These are phyloP conservation scores for Tychaedon coryphoeus DNA, from an alignment of 2,113 vertebrate genomes.

Conservation along the genomic window DNA sequence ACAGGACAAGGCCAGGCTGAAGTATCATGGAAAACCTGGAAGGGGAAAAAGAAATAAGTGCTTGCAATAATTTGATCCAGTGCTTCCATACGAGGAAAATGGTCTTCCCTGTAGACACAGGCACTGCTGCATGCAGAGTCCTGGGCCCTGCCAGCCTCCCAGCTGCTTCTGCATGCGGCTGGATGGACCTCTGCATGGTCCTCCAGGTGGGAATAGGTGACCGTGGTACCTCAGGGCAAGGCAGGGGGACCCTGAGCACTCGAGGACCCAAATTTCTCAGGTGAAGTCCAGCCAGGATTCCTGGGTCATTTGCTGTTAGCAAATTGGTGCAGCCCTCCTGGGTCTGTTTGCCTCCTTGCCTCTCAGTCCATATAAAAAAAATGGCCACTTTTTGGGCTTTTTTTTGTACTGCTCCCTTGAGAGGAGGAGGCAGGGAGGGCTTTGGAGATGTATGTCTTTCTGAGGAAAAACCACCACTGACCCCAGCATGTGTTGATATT, in stretches of 20 bases:
- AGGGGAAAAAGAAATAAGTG: neutral
- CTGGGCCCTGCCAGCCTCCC: rapidly evolving
- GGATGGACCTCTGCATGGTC: neutral
- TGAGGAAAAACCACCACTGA: neutral
- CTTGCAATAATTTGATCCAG: neutral
- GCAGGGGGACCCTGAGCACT: neutral
- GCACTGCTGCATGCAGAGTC: rapidly evolving
- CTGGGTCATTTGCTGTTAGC: neutral
- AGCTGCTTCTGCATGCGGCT: neutral
- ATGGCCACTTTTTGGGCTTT: rapidly evolving
- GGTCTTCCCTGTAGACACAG: rapidly evolving
- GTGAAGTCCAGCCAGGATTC: neutral
- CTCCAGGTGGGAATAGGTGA: neutral
- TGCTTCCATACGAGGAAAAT: neutral
- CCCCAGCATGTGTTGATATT: neutral
- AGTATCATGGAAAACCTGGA: neutral
- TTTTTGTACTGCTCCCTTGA: neutral
- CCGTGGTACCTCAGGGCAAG: neutral
- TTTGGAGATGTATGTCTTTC: neutral
- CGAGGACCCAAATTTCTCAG: neutral
- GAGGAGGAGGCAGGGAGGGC: neutral
- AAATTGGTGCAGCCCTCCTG: neutral
- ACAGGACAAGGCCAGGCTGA: neutral
- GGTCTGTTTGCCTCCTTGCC: neutral
- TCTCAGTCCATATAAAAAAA: neutral